phyloP scores from a whole-genome alignment of 1,140 invertebrate species.

The Ceratina calcarata region DNA sequence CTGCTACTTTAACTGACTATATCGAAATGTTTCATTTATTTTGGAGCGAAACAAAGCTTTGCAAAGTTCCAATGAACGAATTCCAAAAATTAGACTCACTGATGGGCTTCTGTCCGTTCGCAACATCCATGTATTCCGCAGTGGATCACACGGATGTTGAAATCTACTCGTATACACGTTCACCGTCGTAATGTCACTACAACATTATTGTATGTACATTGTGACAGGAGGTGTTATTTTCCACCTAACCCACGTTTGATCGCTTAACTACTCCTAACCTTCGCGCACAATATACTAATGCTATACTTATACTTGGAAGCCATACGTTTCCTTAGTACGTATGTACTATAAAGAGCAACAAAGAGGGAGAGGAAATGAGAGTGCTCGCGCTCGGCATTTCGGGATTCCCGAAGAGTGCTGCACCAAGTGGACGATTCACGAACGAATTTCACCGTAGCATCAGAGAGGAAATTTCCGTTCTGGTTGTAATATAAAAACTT shows the following conservation, averaged over 20 bases:
- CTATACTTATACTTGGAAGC: conserved; percentile 28
- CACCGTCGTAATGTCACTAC: conserved; percentile 31
- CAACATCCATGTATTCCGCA: conserved; percentile 74
- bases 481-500: too few relatives aligned
- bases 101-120: conserved; percentile 73
- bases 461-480: too few relatives aligned
- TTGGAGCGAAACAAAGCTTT: neutral
- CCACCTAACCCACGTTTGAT: conserved; percentile 45
- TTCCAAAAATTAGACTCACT: conserved; percentile 65
- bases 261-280: conserved; percentile 39
- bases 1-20: neutral
- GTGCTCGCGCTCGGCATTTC: too few relatives aligned
- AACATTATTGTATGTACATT: conserved; percentile 35
- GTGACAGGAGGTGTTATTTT: conserved; percentile 39
- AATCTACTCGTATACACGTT: conserved; percentile 39
- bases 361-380: too few relatives aligned
- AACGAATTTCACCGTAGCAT: too few relatives aligned
- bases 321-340: neutral
- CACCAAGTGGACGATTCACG: too few relatives aligned
- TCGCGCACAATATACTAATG: conserved; percentile 25
- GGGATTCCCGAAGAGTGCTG: too few relatives aligned
- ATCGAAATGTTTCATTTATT: neutral
- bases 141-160: conserved; percentile 59
- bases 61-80: conserved; percentile 6
- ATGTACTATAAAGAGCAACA: too few relatives aligned